Evolutionary conservation across 64 coral and sea anemone genomes (phyloP), one percentile per base, ranked within the genome.

Genomic region (Stichodactyla mertensii): DNA sequence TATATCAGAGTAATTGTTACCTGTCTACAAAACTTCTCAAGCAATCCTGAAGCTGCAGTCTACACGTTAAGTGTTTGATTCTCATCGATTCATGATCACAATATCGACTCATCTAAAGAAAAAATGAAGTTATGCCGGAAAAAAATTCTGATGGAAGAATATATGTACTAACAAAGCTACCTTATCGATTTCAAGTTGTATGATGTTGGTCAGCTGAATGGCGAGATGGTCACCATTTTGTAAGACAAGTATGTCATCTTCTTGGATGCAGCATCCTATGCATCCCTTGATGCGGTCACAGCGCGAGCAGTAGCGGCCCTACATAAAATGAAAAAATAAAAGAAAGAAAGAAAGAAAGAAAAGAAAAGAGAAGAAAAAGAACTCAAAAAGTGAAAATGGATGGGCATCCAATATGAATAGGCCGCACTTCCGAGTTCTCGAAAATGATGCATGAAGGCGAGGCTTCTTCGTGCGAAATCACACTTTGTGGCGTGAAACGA

Each of bases 221-320:
- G 91, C 84, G 19, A 95, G 66, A 71, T 95, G 87, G 86, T 95
- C 93, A 55, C 87, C 87, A 57, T 86, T 64, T 82, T 84, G 83
- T 13, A 95, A 86, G 27, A 31, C 79, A 31, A 95, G 64, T 52
- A 87, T 66, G n/a, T 77, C 60, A 77, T 92, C 66, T 36, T 26
- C 53, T n/a, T 74, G 66, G 7, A 95, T 64, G 78, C 89, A 81
- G 52, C 93, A 92, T 56, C 93, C 90, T 36, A 61, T 89, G 54
- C 93, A 95, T 28, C 79, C 82, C 55, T 15, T 51, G 20, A 83
- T 62, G 60, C 79, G 71, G 57, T 86, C 78, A 57, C 87, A 89
- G 10, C 93, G 86, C 22, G 93, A 92, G 83, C 93, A 95, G 20
- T 88, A 51, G 45, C 57, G 74, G 26, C 93, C 93, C 93, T 95